phyloP scores from a whole-genome alignment of 2,888 invertebrate species.

The Carabus problematicus region DNA sequence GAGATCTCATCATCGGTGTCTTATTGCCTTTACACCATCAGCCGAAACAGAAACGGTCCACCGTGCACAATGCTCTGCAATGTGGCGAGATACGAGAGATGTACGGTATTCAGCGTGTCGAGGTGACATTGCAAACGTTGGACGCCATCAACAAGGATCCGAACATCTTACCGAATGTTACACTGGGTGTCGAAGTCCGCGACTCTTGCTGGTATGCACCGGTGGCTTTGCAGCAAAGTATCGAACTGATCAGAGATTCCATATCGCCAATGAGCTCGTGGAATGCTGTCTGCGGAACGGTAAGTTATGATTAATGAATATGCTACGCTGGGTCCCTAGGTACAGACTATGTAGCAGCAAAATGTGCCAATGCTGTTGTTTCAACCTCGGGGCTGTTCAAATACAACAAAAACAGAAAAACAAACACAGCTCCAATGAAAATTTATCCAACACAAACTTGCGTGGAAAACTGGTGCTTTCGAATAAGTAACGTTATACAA shows the following conservation, averaged over 20 bases:
- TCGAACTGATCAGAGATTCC: slow-evolving; percentile 76
- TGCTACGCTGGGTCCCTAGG: not conserved
- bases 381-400: too few species aligned
- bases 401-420: not conserved
- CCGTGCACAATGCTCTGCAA: slow-evolving; percentile 54
- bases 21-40: slow-evolving; percentile 65
- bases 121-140: slow-evolving; percentile 68
- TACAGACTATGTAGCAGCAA: not conserved
- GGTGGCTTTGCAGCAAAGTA: slow-evolving; percentile 78
- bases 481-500: too few species aligned
- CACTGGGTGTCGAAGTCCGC: slow-evolving; percentile 73
- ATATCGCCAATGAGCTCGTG: slow-evolving; percentile 59
- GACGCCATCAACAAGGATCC: slow-evolving; percentile 69
- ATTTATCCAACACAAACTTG: not conserved
- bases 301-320: slow-evolving; percentile 15
- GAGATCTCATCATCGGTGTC: slow-evolving; percentile 65
- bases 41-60: slow-evolving; percentile 51
- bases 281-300: slow-evolving; percentile 31
- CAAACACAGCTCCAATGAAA: not conserved
- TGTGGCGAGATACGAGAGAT: slow-evolving; percentile 73
- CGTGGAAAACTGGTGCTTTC: too few species aligned
- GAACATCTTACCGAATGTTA: slow-evolving; percentile 64
- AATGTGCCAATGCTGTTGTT: too few species aligned
- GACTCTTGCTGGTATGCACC: slow-evolving; percentile 86
- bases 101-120: slow-evolving; percentile 78